Conservation (phyloP, 2,113 vertebrate genomes). For the Catagonus wagneri region DNA sequence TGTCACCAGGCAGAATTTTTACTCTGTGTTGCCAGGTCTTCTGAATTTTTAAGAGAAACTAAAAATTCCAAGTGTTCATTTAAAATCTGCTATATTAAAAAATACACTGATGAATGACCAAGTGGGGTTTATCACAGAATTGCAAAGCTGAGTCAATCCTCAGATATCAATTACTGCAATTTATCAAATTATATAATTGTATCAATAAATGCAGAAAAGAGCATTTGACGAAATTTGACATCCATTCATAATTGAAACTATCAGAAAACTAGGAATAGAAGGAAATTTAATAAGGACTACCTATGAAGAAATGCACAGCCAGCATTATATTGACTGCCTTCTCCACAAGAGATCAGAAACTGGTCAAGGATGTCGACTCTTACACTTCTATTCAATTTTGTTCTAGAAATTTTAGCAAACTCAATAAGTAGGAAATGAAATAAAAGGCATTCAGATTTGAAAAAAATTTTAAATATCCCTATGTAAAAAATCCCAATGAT, state of each 20-base stretch:
- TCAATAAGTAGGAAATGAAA: slow-evolving; percentile 4
- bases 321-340: neutral
- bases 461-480: slow-evolving; percentile 13
- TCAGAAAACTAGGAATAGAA: neutral
- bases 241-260: neutral
- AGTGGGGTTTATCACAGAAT: neutral
- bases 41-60: neutral
- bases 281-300: neutral
- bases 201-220: neutral
- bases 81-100: neutral
- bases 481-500: neutral
- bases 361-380: neutral
- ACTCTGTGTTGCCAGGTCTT: neutral
- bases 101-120: neutral
- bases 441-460: neutral
- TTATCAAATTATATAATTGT: neutral
- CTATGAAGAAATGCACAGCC: neutral
- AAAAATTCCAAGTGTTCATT: neutral
- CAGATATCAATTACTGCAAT: neutral
- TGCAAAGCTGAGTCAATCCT: neutral
- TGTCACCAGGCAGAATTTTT: neutral
- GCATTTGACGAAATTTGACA: neutral
- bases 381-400: neutral
- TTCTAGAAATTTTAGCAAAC: neutral
- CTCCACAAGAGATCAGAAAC: neutral